These are phyloP conservation scores for Caenorhabditis uteleia DNA, from an alignment of 2,888 invertebrate genomes.

Conservation along the genomic window DNA sequence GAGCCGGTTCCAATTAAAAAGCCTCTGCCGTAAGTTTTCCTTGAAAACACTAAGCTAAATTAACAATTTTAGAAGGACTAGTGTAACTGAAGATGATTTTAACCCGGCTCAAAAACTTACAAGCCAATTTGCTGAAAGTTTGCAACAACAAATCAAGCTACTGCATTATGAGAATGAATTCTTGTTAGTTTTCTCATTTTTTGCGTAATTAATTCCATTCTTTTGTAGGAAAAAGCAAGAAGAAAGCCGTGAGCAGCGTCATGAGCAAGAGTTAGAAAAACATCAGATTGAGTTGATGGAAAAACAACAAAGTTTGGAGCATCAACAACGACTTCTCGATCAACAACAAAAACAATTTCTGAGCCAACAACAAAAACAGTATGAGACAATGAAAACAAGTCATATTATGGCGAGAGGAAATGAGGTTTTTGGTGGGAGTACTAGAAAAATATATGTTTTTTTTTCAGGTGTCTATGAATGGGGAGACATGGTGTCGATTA, in stretches of 20 bases:
- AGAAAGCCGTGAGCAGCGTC: too few relatives aligned
- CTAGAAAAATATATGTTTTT: background rate
- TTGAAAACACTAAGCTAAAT: too few relatives aligned
- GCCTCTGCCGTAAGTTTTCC: background rate
- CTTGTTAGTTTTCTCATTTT: constrained; percentile 33
- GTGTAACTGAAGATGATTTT: too few relatives aligned
- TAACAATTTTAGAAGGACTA: too few relatives aligned
- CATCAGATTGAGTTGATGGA: too few relatives aligned
- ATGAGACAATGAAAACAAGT: constrained; percentile 10
- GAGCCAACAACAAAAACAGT: constrained; percentile 5
- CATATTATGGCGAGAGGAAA: constrained; percentile 43
- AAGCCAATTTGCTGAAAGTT: constrained; percentile 48
- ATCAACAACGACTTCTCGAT: too few relatives aligned
- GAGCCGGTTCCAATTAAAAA: background rate
- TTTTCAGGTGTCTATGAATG: constrained; percentile 43
- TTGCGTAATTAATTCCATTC: too few relatives aligned
- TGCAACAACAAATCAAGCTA: constrained; percentile 54
- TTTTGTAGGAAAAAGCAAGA: too few relatives aligned
- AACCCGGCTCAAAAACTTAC: background rate
- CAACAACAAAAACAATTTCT: background rate
- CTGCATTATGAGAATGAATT: constrained; percentile 52
- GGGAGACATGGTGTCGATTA: constrained; percentile 48
- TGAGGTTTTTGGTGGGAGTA: constrained; percentile 14
- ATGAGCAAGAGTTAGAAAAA: too few relatives aligned
- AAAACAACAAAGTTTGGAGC: too few relatives aligned